phyloP scores from a whole-genome alignment of 2,797 vertebrate genomes.

The Limosa lapponica region DNA sequence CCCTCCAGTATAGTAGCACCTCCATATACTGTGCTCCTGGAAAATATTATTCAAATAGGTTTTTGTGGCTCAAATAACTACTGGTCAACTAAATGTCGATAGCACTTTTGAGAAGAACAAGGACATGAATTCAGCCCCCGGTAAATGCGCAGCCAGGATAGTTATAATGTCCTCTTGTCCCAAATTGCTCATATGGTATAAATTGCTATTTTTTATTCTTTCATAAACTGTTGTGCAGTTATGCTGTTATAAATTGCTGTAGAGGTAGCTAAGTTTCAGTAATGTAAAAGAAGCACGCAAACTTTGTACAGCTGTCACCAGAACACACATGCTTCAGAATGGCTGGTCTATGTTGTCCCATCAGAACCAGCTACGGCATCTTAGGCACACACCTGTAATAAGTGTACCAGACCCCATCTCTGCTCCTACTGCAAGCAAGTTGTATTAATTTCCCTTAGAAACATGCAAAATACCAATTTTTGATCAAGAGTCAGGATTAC shows the following conservation, averaged over 20 bases:
- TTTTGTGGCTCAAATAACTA: background rate
- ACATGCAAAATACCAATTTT: background rate
- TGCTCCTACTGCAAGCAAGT: background rate
- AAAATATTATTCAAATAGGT: background rate
- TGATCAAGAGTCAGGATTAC: background rate
- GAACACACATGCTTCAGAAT: fast-evolving
- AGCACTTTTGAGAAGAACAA: background rate
- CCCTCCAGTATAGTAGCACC: background rate
- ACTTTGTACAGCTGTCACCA: background rate
- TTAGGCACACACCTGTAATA: background rate
- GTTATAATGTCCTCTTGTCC: background rate
- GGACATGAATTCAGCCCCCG: background rate
- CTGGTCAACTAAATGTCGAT: background rate
- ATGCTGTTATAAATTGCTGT: background rate
- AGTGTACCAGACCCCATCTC: background rate
- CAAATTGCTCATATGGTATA: background rate
- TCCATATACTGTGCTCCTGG: background rate
- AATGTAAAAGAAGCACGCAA: background rate
- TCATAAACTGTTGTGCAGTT: background rate
- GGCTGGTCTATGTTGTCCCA: fast-evolving
- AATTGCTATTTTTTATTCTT: background rate
- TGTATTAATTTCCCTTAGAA: background rate
- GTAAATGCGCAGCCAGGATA: background rate
- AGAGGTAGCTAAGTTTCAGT: background rate
- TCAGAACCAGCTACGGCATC: background rate